Evolutionary conservation across 2,888 invertebrate species (phyloP), one percentile per base, ranked within the genome.

Genomic region (Hirtodrosophila histrioides): DNA sequence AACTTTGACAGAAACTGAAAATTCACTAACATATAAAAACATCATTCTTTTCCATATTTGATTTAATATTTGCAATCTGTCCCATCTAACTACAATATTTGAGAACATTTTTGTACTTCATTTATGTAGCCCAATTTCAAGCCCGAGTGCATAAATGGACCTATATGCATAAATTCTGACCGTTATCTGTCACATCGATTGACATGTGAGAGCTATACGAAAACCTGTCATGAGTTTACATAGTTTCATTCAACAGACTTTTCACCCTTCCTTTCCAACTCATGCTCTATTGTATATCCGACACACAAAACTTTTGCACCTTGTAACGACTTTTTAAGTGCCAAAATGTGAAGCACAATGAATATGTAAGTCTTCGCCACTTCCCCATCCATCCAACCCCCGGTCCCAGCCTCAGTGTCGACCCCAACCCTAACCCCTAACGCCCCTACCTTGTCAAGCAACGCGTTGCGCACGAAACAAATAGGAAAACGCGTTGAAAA

Each of bases 301-400:
- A 50, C 65, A 58, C 49, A 72, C 54, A 75, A 73, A 79, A 76
- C 58, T 82, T 79, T 78, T 76, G 70, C 83, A 82, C 83, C 76
- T 79, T 79, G 79, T 78, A 78, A 79, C 79, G 79, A 82, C 68
- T 79, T 79, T 79, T 79, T 79, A 79, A 79, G 79, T 79, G 79
- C 58, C 79, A 66, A 70, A 82, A 79, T 82, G 79, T 79, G 58
- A 83, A 76, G 74, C 83, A 82, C 66, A 75, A 69, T 75, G 79
- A 73, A 82, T 78, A 79, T 78, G 79, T 71, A 78, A 78, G 61
- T 67, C 65, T 64, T 56, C 31, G 31, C 6, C 27, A 5, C 27
- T 5, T 1, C 4, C 8, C 41, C 48, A 29, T 9, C 11, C 8
- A 44, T 3, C 4, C 10, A 3, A 17, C 33, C 6, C 27, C 5